Percentiles rank a stretch among this genome's conserved stretches.
Evolutionary conservation across 1,140 invertebrate species (phyloP).

Genomic region (Parasteatoda tepidariorum): DNA sequence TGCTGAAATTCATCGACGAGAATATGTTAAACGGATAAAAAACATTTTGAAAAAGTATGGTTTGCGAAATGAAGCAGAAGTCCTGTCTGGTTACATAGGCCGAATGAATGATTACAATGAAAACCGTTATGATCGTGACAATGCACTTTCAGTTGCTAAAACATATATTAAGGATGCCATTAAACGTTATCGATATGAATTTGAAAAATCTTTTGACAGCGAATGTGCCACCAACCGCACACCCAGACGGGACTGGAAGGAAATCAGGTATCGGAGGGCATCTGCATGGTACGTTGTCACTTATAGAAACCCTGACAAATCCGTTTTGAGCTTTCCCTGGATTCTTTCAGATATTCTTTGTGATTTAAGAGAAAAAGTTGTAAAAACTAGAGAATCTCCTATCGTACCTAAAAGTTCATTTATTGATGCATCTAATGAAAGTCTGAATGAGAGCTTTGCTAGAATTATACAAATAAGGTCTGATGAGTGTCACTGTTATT

Average conservation of each 20-base stretch:
- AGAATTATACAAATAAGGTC: background rate
- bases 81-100: conserved; percentile 58
- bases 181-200: conserved; percentile 14
- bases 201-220: background rate
- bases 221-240: background rate
- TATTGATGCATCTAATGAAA: conserved; percentile 12
- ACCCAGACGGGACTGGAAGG: background rate
- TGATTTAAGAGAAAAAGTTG: conserved; percentile 19
- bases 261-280: conserved; percentile 31
- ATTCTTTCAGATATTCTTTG: conserved; percentile 22
- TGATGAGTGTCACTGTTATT: background rate
- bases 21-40: conserved; percentile 62
- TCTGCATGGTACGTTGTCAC: conserved; percentile 57
- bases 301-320: conserved; percentile 1
- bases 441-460: background rate
- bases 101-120: conserved; percentile 44
- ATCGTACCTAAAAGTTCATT: conserved; percentile 11
- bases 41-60: conserved; percentile 65
- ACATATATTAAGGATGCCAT: conserved; percentile 24
- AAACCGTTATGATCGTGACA: conserved; percentile 27
- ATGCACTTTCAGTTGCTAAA: conserved; percentile 14
- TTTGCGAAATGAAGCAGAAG: conserved; percentile 63
- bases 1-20: conserved; percentile 43
- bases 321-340: conserved; percentile 55
- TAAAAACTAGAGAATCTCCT: background rate